A percentile compares a stretch with the other conserved stretches of the same genome.
These are phyloP conservation scores for Spodoptera litura DNA, from an alignment of 1,140 invertebrate species.

Conservation along the genomic window DNA sequence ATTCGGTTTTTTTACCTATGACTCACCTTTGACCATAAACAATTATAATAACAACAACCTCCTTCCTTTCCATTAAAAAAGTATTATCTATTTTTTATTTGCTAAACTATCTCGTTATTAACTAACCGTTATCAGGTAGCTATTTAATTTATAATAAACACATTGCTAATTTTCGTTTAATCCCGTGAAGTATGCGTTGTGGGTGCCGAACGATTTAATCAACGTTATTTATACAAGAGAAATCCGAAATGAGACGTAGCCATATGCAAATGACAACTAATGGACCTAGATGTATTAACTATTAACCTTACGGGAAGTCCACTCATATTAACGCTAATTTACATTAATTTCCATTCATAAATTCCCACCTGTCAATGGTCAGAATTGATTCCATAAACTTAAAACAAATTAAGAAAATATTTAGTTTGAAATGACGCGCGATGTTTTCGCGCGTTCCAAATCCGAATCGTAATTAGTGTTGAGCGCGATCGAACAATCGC, in stretches of 20 bases:
- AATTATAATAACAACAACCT: slow-evolving; percentile 29
- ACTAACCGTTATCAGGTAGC: slow-evolving; percentile 55
- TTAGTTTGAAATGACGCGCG: slow-evolving; percentile 32
- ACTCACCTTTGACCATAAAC: slow-evolving; percentile 39
- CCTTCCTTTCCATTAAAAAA: slow-evolving; percentile 25
- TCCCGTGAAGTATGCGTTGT: slow-evolving; percentile 63
- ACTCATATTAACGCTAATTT: slow-evolving; percentile 59
- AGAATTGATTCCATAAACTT: slow-evolving; percentile 53
- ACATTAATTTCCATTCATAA: slow-evolving; percentile 72
- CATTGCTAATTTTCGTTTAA: slow-evolving; percentile 71
- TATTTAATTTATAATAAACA: slow-evolving; percentile 70
- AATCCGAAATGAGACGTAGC: slow-evolving; percentile 65
- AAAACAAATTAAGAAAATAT: slow-evolving; percentile 35
- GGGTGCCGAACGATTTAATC: slow-evolving; percentile 58
- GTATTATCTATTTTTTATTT: slow-evolving; percentile 50
- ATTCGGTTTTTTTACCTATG: slow-evolving; percentile 11
- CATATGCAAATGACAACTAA: slow-evolving; percentile 69
- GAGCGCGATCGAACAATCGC: slow-evolving; percentile 68
- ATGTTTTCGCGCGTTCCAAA: slow-evolving; percentile 47
- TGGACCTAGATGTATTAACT: slow-evolving; percentile 60
- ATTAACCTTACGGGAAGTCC: slow-evolving; percentile 58
- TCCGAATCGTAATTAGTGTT: slow-evolving; percentile 67
- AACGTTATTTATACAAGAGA: slow-evolving; percentile 54
- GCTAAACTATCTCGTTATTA: slow-evolving; percentile 50
- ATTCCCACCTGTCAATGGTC: slow-evolving; percentile 52